A percentile compares a stretch with the other conserved stretches of the same genome.
These are phyloP conservation scores for Pimephales promelas DNA, from an alignment of 2,113 vertebrate genomes.

Conservation along the genomic window DNA sequence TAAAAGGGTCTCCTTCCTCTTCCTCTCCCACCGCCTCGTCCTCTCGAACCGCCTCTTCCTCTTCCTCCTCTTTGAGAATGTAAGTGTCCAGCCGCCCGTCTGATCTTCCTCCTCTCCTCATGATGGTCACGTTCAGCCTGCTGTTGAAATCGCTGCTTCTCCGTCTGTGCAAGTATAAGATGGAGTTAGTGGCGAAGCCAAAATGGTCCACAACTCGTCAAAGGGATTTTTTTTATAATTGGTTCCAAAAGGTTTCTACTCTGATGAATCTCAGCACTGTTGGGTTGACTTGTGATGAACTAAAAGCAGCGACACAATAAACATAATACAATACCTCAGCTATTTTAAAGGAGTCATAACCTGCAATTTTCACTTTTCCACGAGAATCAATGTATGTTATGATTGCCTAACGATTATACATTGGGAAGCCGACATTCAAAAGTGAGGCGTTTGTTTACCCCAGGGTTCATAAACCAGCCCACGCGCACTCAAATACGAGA, in stretches of 20 bases:
- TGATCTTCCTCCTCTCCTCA: constrained; percentile 86
- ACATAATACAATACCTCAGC: not conserved
- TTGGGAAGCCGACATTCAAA: too few relatives aligned
- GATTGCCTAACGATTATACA: too few relatives aligned
- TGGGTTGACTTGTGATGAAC: not conserved
- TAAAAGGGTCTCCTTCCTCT: constrained; percentile 64
- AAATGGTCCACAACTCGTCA: not conserved
- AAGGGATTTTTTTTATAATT: not conserved
- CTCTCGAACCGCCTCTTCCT: constrained; percentile 68
- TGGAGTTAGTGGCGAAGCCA: not conserved
- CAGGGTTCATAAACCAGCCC: too few relatives aligned
- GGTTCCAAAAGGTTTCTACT: not conserved
- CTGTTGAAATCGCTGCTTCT: constrained; percentile 87
- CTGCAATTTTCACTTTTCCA: too few relatives aligned
- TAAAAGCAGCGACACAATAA: not conserved
- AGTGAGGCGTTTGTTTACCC: too few relatives aligned
- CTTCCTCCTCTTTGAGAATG: constrained; percentile 58
- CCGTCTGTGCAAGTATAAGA: constrained; percentile 75
- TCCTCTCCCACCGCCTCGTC: not conserved
- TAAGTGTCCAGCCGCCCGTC: constrained; percentile 86
- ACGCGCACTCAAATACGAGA: too few relatives aligned
- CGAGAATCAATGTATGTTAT: too few relatives aligned
- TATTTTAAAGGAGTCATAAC: too few relatives aligned
- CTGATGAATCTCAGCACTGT: not conserved
- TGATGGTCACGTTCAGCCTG: constrained; percentile 87